A percentile compares a stretch with the other conserved stretches of the same genome.
phyloP scores from a whole-genome alignment of 2,113 vertebrate species.

The Notothenia rossii region DNA sequence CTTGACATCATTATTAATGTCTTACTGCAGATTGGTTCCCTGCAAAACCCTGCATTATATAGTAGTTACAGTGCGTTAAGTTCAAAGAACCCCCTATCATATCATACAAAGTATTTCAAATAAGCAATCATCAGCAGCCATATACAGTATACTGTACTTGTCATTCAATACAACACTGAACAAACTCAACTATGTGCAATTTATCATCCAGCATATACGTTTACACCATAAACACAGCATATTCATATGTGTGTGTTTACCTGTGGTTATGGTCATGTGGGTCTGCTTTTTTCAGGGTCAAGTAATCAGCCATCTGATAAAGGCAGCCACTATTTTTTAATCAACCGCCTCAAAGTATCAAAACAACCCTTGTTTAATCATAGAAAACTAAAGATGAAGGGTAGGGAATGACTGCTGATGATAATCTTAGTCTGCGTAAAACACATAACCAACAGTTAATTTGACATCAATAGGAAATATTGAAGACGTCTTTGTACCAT shows the following conservation, averaged over 20 bases:
- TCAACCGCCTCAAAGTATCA: conserved; percentile 55
- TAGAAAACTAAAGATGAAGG: conserved; percentile 49
- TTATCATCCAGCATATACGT: not conserved
- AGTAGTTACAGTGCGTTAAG: not conserved
- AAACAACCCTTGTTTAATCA: conserved; percentile 66
- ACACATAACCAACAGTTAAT: conserved; percentile 37
- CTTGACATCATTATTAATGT: not conserved
- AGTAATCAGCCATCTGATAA: conserved; percentile 62
- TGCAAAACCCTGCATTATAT: not conserved
- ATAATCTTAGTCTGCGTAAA: conserved; percentile 39
- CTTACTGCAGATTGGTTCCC: not conserved
- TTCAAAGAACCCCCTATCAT: not conserved
- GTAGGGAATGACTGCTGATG: conserved; percentile 41
- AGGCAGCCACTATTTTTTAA: conserved; percentile 60
- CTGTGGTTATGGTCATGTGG: conserved; percentile 18
- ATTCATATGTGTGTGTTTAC: conserved; percentile 22
- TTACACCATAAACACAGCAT: not conserved
- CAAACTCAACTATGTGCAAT: not conserved
- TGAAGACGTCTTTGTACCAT: conserved; percentile 20
- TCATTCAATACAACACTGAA: conserved; percentile 5
- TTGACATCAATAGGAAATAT: conserved; percentile 43
- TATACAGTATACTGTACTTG: too few species aligned
- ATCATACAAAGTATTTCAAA: not conserved
- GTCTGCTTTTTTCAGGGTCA: conserved; percentile 58
- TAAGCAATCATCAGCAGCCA: too few species aligned